These are phyloP conservation scores for Hycleus phaleratus DNA, from an alignment of 1,140 invertebrate genomes.

Conservation along the genomic window DNA sequence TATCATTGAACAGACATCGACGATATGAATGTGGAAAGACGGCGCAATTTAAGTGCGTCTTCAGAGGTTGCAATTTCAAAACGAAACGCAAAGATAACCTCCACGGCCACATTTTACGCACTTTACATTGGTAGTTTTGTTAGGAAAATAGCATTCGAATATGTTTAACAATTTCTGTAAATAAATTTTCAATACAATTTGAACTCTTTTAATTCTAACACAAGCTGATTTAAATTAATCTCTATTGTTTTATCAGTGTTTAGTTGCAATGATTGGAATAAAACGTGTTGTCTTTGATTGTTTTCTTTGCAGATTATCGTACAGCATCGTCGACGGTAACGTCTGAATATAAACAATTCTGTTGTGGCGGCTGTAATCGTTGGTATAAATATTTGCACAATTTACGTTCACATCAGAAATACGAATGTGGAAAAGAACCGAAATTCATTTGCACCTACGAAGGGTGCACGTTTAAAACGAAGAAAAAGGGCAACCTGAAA, in stretches of 20 bases:
- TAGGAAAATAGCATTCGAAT: too few species aligned
- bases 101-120: conserved; percentile 24
- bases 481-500: conserved; percentile 40
- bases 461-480: conserved; percentile 29
- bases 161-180: too few species aligned
- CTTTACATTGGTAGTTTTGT: conserved; percentile 12
- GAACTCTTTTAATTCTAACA: too few species aligned
- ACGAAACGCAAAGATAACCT: conserved; percentile 31
- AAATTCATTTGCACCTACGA: conserved; percentile 42
- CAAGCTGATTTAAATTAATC: too few species aligned
- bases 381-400: conserved; percentile 12
- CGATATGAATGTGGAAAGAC: conserved; percentile 43
- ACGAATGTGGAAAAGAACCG: conserved; percentile 56
- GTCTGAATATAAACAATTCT: conserved; percentile 3
- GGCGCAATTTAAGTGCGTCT: conserved; percentile 41
- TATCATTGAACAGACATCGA: conserved; percentile 36
- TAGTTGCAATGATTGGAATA: too few species aligned
- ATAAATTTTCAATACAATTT: too few species aligned
- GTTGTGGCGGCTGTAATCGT: conserved; percentile 8
- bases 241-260: too few species aligned
- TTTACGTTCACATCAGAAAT: conserved; percentile 46
- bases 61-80: conserved; percentile 33
- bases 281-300: too few species aligned
- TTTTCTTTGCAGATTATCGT: too few species aligned
- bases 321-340: neutral